A percentile compares a stretch with the other conserved stretches of the same genome.
These are phyloP conservation scores for Drosophila grimshawi DNA, from an alignment of 1,140 invertebrate species.

Conservation along the genomic window DNA sequence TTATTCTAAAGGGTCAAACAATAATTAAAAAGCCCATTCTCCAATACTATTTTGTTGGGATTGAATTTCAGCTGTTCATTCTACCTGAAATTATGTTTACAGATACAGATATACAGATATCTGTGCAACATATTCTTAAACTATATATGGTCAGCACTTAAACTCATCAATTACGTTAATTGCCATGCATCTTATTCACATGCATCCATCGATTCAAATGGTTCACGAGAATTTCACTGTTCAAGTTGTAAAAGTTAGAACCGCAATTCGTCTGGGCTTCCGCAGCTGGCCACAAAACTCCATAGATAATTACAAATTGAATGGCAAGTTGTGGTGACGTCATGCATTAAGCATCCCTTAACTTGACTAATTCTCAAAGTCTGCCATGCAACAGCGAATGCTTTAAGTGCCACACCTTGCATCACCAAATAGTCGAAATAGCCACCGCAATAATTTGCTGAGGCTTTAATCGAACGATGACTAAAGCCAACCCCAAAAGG, in stretches of 20 bases:
- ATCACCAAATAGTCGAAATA: not conserved
- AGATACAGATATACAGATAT: not conserved
- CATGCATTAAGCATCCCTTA: conserved; percentile 23
- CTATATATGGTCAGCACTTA: no score
- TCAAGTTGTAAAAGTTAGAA: conserved; percentile 21
- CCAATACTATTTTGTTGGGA: no score
- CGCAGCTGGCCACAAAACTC: conserved; percentile 1
- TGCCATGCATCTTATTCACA: not conserved
- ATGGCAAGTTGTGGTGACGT: conserved; percentile 11
- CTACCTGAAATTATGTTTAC: no score
- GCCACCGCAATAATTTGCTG: conserved; percentile 28
- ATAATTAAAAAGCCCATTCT: no score
- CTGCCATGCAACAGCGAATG: conserved; percentile 1
- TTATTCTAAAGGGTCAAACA: no score
- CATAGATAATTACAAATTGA: conserved; percentile 32
- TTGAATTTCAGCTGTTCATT: no score
- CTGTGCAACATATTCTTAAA: not conserved
- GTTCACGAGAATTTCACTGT: conserved; percentile 11
- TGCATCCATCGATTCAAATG: conserved; percentile 12
- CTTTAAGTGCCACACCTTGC: conserved; percentile 22
- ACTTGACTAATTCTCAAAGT: not conserved
- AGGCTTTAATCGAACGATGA: conserved; percentile 32
- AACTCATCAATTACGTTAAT: not conserved
- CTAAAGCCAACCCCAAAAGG: conserved; percentile 3
- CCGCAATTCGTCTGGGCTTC: conserved; percentile 14